These are phyloP conservation scores for Cyprinodon variegatus DNA, from an alignment of 2,113 vertebrate species.

Conservation along the genomic window DNA sequence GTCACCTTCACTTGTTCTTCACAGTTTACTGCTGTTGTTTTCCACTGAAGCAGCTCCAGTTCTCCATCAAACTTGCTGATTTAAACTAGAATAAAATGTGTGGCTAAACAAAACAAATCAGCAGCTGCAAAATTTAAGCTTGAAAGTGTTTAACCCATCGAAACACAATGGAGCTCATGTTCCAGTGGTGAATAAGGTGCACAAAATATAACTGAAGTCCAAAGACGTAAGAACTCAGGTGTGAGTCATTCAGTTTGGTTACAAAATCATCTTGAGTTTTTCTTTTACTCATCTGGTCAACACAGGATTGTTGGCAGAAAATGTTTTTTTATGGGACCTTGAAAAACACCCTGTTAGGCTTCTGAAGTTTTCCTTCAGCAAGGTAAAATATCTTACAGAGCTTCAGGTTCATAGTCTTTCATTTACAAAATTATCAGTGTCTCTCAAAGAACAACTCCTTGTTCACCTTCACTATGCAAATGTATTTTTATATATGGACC, in stretches of 20 bases:
- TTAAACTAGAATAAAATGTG: not conserved
- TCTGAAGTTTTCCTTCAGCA: constrained; percentile 39
- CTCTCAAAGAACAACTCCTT: constrained; percentile 27
- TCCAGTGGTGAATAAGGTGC: not conserved
- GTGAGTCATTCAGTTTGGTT: constrained; percentile 37
- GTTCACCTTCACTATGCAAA: constrained; percentile 23
- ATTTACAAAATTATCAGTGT: constrained; percentile 61
- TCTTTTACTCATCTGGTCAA: constrained; percentile 26
- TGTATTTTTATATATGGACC: not conserved
- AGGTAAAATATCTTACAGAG: constrained; percentile 17
- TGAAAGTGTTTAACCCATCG: constrained; percentile 6
- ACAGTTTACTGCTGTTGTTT: not conserved
- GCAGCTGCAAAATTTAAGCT: constrained; percentile 28
- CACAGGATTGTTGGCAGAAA: not conserved
- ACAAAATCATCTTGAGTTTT: constrained; percentile 65
- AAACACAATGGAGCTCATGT: not conserved
- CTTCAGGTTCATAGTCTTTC: constrained; percentile 23
- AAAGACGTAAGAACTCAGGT: constrained; percentile 17
- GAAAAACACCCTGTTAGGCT: constrained; percentile 22
- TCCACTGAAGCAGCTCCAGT: constrained; percentile 3
- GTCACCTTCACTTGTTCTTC: constrained; percentile 47
- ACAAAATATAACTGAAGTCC: constrained; percentile 20
- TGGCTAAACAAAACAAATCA: constrained; percentile 29
- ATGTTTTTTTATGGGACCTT: constrained; percentile 19
- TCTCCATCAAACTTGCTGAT: constrained; percentile 58